Conservation (phyloP, 2,888 invertebrate species). For the Tinea pellionella region DNA sequence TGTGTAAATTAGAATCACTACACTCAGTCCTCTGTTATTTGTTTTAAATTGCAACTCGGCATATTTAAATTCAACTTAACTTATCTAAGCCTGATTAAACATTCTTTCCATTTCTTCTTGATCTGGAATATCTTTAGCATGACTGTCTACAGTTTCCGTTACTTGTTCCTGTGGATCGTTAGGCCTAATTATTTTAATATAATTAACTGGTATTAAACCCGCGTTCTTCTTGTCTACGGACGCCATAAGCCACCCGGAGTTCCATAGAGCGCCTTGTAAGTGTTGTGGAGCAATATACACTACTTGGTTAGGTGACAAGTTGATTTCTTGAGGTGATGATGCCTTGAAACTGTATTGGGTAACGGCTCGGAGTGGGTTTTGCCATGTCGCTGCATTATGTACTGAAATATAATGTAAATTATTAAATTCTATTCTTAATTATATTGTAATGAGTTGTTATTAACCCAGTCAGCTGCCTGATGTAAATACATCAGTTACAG, state of each 20-base stretch:
- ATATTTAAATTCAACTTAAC: too few relatives aligned
- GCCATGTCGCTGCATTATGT: conserved; percentile 77
- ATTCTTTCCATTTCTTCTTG: conserved; percentile 21
- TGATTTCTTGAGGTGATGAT: conserved; percentile 78
- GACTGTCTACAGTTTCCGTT: neutral
- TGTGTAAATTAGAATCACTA: too few relatives aligned
- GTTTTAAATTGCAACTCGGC: too few relatives aligned
- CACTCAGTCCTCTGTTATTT: too few relatives aligned
- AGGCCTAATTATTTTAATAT: conserved; percentile 54
- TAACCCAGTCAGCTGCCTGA: too few relatives aligned
- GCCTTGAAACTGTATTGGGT: conserved; percentile 83
- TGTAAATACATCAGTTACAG: too few relatives aligned
- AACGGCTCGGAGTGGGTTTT: conserved; percentile 73
- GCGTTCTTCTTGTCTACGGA: conserved; percentile 65
- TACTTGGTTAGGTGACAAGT: conserved; percentile 80
- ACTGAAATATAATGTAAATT: conserved; percentile 40
- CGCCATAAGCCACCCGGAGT: conserved; percentile 78
- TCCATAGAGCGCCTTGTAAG: conserved; percentile 77
- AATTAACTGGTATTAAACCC: conserved; percentile 75
- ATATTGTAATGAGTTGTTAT: too few relatives aligned
- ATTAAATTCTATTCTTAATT: too few relatives aligned
- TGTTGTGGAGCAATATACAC: conserved; percentile 86
- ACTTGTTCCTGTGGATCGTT: conserved; percentile 6
- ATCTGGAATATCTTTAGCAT: conserved; percentile 19
- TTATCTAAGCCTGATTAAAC: neutral